Conservation (phyloP, 2,888 invertebrate species). For the Aricia artaxerxes region DNA sequence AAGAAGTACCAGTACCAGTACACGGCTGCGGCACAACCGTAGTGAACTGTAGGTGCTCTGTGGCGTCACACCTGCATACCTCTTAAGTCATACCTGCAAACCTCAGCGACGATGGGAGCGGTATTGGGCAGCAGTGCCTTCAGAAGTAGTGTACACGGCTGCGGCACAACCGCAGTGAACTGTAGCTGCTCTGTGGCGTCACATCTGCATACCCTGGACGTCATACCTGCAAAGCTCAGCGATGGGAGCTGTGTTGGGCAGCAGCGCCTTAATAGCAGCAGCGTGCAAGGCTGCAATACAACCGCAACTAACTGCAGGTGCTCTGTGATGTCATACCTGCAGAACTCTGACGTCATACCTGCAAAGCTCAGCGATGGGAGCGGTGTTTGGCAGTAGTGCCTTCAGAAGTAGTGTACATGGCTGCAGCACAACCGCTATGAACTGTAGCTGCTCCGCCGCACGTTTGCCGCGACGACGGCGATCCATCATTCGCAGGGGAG, state of each 20-base stretch:
- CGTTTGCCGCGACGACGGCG: conserved; percentile 77
- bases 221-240: conserved; percentile 72
- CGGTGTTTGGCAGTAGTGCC: conserved; percentile 76
- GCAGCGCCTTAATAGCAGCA: conserved; percentile 70
- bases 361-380: conserved; percentile 72
- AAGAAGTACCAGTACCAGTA: conserved; percentile 58
- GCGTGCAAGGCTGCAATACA: conserved; percentile 80
- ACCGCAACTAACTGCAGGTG: conserved; percentile 70
- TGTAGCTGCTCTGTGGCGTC: no score
- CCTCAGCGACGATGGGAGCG: no score
- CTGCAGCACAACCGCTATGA: conserved; percentile 80
- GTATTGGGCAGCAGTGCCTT: conserved; percentile 39
- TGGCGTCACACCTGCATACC: neutral
- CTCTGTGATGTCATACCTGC: neutral
- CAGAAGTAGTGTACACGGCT: conserved; percentile 59
- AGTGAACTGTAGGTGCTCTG: conserved; percentile 83
- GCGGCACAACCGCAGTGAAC: conserved; percentile 42
- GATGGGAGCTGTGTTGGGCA: conserved; percentile 77
- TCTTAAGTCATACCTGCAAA: neutral
- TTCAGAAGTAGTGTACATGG: conserved; percentile 79
- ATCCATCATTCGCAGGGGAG: conserved; percentile 83
- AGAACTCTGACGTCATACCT: conserved; percentile 53
- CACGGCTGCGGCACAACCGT: conserved; percentile 82
- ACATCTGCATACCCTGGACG: no score
- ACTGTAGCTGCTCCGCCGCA: conserved; percentile 83